Percentiles rank a stretch among this genome's conserved stretches.
Conservation (phyloP, 2,888 invertebrate species). For the Tetramorium bicarinatum region DNA sequence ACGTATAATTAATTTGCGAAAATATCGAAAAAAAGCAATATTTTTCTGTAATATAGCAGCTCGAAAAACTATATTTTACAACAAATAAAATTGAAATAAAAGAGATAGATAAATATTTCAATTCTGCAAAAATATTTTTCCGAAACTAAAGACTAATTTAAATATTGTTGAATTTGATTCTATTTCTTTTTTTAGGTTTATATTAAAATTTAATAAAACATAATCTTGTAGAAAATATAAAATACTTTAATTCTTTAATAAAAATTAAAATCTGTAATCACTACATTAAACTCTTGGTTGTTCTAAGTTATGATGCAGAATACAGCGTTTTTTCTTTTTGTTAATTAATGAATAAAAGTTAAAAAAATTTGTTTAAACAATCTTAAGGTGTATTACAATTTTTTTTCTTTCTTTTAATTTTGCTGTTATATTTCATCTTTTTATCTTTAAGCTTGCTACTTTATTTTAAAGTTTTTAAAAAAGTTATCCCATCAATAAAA, state of each 20-base stretch:
- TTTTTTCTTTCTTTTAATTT: neutral
- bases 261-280: neutral
- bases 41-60: neutral
- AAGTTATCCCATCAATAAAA: neutral
- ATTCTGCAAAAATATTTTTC: neutral
- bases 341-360: neutral
- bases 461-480: neutral
- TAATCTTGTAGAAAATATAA: neutral
- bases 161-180: neutral
- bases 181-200: neutral
- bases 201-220: neutral
- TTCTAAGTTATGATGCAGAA: neutral
- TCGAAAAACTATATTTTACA: neutral
- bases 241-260: neutral
- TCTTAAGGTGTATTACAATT: neutral
- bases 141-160: neutral
- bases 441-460: neutral
- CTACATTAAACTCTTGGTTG: neutral
- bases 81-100: neutral
- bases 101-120: neutral
- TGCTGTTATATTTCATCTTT: neutral
- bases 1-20: neutral
- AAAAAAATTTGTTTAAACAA: neutral
- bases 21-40: too few species aligned
- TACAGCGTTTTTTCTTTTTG: neutral